Evolutionary conservation across 2,797 vertebrate species (phyloP).

Genomic region (Anabacerthia variegaticeps): DNA sequence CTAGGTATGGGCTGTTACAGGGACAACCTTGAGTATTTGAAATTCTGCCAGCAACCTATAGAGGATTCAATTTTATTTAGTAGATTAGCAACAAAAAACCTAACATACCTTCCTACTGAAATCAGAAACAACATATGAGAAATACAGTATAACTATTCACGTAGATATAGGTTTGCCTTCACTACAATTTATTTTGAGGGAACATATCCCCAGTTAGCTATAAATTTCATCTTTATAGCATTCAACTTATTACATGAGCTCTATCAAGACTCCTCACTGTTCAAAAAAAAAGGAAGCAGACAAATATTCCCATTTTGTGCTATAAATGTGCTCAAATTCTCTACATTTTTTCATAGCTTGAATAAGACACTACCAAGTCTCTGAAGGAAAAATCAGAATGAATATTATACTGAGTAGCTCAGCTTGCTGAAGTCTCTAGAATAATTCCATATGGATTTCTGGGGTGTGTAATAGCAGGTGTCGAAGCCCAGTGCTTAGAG

Average conservation of each 20-base stretch:
- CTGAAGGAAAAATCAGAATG: background rate
- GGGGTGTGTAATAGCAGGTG: background rate
- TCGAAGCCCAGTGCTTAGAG: background rate
- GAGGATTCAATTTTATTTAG: background rate
- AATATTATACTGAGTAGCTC: background rate
- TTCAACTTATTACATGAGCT: background rate
- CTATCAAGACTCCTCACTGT: background rate
- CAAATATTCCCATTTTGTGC: background rate
- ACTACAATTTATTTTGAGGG: background rate
- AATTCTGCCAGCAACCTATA: background rate
- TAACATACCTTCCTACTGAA: background rate
- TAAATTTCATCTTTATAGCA: background rate
- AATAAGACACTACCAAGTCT: background rate
- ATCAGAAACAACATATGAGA: background rate
- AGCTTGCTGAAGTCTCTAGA: background rate
- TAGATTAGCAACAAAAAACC: background rate
- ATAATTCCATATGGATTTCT: background rate
- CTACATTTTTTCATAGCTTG: background rate
- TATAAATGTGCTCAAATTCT: background rate
- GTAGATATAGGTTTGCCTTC: background rate
- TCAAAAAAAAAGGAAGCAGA: background rate
- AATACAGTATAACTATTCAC: background rate
- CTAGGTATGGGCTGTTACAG: background rate
- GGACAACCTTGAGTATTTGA: background rate
- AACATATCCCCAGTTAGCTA: accelerated